Conservation (phyloP, 2,113 vertebrate genomes). For the Leuciscus idus region DNA sequence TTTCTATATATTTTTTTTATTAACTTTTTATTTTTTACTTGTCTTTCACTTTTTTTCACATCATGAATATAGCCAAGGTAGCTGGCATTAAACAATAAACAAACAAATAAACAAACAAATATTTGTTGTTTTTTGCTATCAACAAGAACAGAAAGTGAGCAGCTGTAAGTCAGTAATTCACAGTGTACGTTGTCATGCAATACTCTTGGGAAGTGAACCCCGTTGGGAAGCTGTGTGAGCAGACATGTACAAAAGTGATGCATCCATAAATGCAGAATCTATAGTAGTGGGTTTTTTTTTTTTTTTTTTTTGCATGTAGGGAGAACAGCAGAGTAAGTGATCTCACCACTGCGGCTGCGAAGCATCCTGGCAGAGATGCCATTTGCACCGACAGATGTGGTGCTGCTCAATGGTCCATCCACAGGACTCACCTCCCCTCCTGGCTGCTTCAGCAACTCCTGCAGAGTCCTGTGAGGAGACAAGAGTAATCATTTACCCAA, state of each 20-base stretch:
- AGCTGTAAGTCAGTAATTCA: not conserved
- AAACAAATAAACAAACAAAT: too few relatives aligned
- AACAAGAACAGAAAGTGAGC: conserved; percentile 12
- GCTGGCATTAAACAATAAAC: too few relatives aligned
- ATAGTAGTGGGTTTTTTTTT: not conserved
- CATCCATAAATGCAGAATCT: not conserved
- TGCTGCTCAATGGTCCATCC: conserved; percentile 59
- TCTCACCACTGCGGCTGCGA: conserved; percentile 77
- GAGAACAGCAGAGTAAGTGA: not conserved
- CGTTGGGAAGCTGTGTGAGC: not conserved
- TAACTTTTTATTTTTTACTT: too few relatives aligned
- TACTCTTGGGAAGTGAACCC: not conserved
- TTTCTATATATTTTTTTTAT: too few relatives aligned
- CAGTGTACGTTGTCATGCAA: not conserved
- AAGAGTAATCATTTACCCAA: not conserved
- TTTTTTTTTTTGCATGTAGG: not conserved
- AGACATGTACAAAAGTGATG: conserved; percentile 22
- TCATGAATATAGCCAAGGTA: too few relatives aligned
- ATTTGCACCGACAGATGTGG: conserved; percentile 66
- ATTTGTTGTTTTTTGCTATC: not conserved
- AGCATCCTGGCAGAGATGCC: conserved; percentile 72
- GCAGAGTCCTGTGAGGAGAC: conserved; percentile 68
- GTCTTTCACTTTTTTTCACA: too few relatives aligned
- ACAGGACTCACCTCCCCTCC: conserved; percentile 66
- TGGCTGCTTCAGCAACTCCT: conserved; percentile 77